Base-by-base conservation (phyloP, 2,888 invertebrate species). In the Timema podura region DNA sequence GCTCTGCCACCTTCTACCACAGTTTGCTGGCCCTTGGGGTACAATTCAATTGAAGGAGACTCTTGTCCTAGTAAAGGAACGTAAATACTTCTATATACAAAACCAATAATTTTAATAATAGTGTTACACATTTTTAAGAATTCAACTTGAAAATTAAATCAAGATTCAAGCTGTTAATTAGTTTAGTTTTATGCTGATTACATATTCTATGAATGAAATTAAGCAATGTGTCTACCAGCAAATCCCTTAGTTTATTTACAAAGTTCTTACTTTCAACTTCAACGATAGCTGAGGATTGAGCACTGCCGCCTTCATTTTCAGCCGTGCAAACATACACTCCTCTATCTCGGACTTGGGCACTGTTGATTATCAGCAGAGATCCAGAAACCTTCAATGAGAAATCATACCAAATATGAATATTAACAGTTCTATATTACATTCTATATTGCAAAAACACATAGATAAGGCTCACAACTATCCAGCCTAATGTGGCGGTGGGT, bases 251-350 rank as follows among this genome's bases (percentile, higher is more conserved):
- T 0, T 8, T 57, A 49, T 48, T 16, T 15, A 64, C 61, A 49
- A n/a, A 68, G 46, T 68, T 84, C 91, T 88, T 82, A 93, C 95
- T 88, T 83, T 95, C 93, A 73, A 97, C 91, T 79, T 94, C 93
- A 66, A 97, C 85, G 74, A 87, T 85, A 0, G 91, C 88, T 70
- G 89, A 91, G 44, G 87, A 86, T 77, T 90, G 88, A 49, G 87
- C 86, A 7, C 82, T 79, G 13, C 86, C 87, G 7, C 86, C 87
- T 30, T 84, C 79, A 70, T 83, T 83, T 69, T 90, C 88, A 0
- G 90, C 94, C 15, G 88, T 86, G 77, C 97, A 98, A 9, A 91
- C 82, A 78, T 96, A 97, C 65, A 92, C 86, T 13, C 96, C 97
- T 68, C 91, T 85, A 80, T 97, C 96, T 6, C 83, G 84, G 13